Evolutionary conservation across 2,797 vertebrate species (phyloP).

Genomic region (Coregonus ussuriensis): DNA sequence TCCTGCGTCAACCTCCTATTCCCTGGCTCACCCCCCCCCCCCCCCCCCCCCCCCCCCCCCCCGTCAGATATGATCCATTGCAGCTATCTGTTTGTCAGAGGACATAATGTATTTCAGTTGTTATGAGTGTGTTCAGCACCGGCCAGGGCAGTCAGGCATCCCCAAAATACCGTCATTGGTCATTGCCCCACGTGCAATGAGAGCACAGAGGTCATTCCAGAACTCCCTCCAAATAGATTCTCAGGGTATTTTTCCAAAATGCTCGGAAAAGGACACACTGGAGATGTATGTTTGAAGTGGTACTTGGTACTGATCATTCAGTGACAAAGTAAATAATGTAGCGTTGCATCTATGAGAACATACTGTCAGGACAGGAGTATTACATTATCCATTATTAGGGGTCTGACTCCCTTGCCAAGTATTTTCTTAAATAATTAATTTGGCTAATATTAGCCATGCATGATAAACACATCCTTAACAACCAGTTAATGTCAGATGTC

Average conservation of each 20-base stretch:
- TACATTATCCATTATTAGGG: neutral
- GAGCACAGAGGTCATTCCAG: conserved; percentile 55
- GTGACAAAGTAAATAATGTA: neutral
- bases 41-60: neutral
- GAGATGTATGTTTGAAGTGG: conserved; percentile 15
- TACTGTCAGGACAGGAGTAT: neutral
- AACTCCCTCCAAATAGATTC: conserved; percentile 59
- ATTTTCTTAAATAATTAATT: neutral
- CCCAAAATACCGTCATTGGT: conserved; percentile 54
- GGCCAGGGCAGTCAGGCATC: conserved; percentile 42
- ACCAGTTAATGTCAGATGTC: conserved; percentile 59
- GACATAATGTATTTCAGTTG: neutral
- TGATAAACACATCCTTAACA: conserved; percentile 60
- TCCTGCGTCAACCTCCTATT: neutral
- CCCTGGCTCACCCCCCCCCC: neutral
- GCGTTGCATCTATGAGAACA: neutral
- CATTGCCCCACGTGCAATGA: conserved; percentile 43
- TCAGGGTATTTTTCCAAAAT: conserved; percentile 43
- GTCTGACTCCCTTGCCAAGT: neutral
- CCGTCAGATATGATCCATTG: neutral
- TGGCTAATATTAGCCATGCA: conserved; percentile 40
- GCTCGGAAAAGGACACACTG: conserved; percentile 46
- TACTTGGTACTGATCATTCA: too few species aligned
- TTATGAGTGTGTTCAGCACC: conserved; percentile 33
- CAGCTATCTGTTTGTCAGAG: neutral